Evolutionary conservation across 2,888 invertebrate species (phyloP), one percentile per base, ranked within the genome.

Genomic region (Torymus texanus): DNA sequence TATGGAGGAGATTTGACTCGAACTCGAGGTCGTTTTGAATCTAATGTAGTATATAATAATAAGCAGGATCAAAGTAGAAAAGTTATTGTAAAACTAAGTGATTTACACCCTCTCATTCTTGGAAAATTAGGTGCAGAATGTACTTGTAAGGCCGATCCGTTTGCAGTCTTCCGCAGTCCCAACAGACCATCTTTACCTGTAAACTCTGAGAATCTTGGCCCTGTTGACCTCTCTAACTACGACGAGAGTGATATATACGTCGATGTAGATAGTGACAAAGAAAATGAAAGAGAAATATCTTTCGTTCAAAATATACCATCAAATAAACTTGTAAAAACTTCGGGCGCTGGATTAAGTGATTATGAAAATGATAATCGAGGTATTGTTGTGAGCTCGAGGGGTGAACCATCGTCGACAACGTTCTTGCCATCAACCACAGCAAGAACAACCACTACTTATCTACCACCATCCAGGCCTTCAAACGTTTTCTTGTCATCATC

Each of bases 111-210:
- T 0, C 89, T 95, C 11, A 91, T 95, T 18, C 92, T 95, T 0
- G 92, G 94, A 59, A 95, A 95, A 90, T 90, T 95, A 13, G 94
- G 94, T 2, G 95, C 95, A 3, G 94, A 95, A 73, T 95, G 95
- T 83, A 94, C 94, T 75, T 95, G 95, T 85, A 88, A 85, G 56
- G 86, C 86, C 0, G 89, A 90, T 87, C 90, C 90, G 8, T 89
- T 90, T 74, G 86, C 86, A 2, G 86, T 83, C 50, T 86, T 89
- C 79, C 85, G 87, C 0, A 88, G 87, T 12, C 85, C 88, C 2
- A 87, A 83, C 1, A 84, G 82, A n/a, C 86, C 85, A 21, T 83
- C 85, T n/a, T 59, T 86, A 13, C 70, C 85, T 5, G 87, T 90
- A 3, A 82, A 85, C 16, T 90, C 90, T 0, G 86, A 88, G 2